Conservation (phyloP, 2,888 invertebrate species). For the Thecocarcelia acutangulata region DNA sequence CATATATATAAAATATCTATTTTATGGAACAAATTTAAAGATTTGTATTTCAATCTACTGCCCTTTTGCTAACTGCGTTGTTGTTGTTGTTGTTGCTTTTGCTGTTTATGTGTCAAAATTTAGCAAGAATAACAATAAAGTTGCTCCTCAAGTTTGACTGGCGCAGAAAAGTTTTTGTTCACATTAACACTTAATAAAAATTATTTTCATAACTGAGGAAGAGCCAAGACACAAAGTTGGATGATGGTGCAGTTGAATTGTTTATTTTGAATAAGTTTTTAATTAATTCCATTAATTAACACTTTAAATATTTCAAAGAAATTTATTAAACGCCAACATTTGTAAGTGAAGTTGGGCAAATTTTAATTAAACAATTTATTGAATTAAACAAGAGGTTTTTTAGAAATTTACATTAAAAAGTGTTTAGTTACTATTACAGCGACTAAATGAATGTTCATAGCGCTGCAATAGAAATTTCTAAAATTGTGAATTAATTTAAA, state of each 20-base stretch:
- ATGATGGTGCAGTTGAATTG: not conserved
- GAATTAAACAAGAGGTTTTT: too few species aligned
- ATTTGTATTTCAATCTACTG: not conserved
- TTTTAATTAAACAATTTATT: not conserved
- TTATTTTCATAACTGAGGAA: conserved; percentile 48
- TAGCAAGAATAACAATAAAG: conserved; percentile 57
- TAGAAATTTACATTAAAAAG: too few species aligned
- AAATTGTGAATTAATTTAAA: too few species aligned
- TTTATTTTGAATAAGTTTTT: conserved; percentile 60
- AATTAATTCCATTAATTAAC: conserved; percentile 64
- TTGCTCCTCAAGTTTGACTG: conserved; percentile 44
- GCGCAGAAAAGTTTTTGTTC: conserved; percentile 40
- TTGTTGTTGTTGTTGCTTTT: conserved; percentile 26
- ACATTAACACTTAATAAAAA: conserved; percentile 42
- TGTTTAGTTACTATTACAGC: too few species aligned
- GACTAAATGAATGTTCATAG: too few species aligned
- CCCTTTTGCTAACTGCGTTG: conserved; percentile 15
- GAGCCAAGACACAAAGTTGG: not conserved
- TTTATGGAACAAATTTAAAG: too few species aligned
- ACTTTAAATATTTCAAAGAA: conserved; percentile 50
- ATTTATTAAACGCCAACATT: conserved; percentile 4
- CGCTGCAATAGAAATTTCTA: too few species aligned
- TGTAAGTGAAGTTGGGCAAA: not conserved
- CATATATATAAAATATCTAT: too few species aligned
- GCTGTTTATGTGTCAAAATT: conserved; percentile 58